Evolutionary conservation across 2,888 invertebrate species (phyloP), one percentile per base, ranked within the genome.

Genomic region (Heliconius erato): DNA sequence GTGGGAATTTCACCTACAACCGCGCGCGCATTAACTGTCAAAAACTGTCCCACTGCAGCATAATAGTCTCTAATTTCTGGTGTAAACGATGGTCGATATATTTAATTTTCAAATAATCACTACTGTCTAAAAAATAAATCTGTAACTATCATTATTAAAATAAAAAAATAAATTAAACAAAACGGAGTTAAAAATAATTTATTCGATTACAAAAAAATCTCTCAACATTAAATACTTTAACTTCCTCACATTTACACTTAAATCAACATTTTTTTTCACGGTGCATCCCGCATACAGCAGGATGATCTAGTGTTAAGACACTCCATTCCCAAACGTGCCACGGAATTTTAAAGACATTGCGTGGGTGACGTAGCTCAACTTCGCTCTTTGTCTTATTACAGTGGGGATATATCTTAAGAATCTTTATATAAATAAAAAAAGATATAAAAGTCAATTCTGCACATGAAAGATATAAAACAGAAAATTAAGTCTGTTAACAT

Each of bases 201-300:
- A 90, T 91, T 89, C 87, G 87, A 90, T 89, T 90, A 90, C 87
- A 90, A 90, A 90, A 40, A 87, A 86, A 89, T 85, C 87, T 86
- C 89, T 89, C 87, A 89, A 88, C 88, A 88, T 87, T 89, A 87
- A 87, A 89, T 88, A 89, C 86, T 89, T 88, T 85, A 88, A 86
- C 86, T 85, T 83, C 84, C 82, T 83, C 80, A 68, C 83, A 82
- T 84, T 85, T 84, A 86, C 63, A 79, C 65, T 80, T 82, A 82
- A 83, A 74, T 72, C 63, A 63, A 74, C 72, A 79, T 71, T 74
- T 82, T 72, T 11, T 40, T 40, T 40, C 71, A 71, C 71, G 40
- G 16, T 44, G 6, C 16, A 32, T 71, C 71, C 40, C 71, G n/a
- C 67, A 67, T 28, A 67, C n/a, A 40, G 12, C 71, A 14, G 2